Evolutionary conservation across 1,140 invertebrate species (phyloP), one percentile per base, ranked within the genome.

Genomic region (Cardiocondyla obscurior): DNA sequence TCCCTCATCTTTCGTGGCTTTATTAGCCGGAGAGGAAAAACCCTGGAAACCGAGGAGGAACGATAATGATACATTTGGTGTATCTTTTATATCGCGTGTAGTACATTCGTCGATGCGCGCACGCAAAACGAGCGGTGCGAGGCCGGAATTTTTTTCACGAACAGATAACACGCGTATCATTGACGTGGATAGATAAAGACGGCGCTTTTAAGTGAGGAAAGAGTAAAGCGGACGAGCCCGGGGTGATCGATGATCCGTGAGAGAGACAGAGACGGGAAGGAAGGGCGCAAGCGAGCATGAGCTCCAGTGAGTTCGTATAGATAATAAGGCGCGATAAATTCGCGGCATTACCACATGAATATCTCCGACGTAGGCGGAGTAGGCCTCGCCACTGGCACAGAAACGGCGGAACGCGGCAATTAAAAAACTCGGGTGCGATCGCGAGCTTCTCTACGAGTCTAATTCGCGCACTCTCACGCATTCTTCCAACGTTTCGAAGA

Each of bases 271-370:
- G 30, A 57, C 30, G 30, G 64, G 22, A 33, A 25, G 19, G 6
- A 33, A 22, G 16, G 36, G 36, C 22, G 60, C n/a, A 12, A 28
- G 53, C 33, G 25, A 85, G 39, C 53, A 58, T 58, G 82, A 85
- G 84, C 81, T 83, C 72, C 49, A 51, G 30, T 57, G 67, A 51
- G 39, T 79, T 81, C 53, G 79, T 87, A 70, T 82, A 85, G 88
- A 89, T 89, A 82, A 84, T 82, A 85, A 89, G 82, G 25, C 36
- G 33, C 55, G 87, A 89, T 90, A 90, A 91, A 86, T 85, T 86
- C 79, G 89, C 85, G 88, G 84, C 82, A 86, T 87, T 88, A 86
- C 85, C 85, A 79, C 69, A 86, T 65, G 51, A 86, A 76, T 83
- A 82, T 87, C 62, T 25, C 14, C 44, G 64, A 88, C 30, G 87